Evolutionary conservation across 2,113 vertebrate species (phyloP).

Genomic region (Haplochromis burtoni): DNA sequence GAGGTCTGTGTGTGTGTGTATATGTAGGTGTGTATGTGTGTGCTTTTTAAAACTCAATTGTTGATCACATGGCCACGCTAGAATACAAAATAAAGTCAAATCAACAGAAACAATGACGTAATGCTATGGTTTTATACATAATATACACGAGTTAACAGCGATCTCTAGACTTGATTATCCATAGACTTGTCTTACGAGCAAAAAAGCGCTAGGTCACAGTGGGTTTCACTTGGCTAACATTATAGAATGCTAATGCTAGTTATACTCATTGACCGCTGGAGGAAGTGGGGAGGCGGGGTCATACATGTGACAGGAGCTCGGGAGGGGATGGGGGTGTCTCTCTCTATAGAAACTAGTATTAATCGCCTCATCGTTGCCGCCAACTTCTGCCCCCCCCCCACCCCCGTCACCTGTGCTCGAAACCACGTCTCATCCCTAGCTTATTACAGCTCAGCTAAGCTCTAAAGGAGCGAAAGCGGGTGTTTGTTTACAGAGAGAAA

Average conservation of each 20-base stretch:
- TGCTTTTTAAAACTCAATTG: constrained; percentile 30
- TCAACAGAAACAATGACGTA: constrained; percentile 56
- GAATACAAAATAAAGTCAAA: constrained; percentile 57
- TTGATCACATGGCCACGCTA: constrained; percentile 64
- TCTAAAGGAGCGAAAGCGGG: not conserved
- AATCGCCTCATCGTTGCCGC: not conserved
- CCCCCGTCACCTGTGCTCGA: not conserved
- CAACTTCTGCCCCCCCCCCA: not conserved
- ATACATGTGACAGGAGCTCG: constrained; percentile 24
- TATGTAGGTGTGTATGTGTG: not conserved
- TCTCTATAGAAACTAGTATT: constrained; percentile 34
- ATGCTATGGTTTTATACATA: constrained; percentile 69
- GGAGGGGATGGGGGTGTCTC: not conserved
- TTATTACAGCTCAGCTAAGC: not conserved
- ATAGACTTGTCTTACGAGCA: constrained; percentile 42
- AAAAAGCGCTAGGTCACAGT: constrained; percentile 63
- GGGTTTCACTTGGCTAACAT: constrained; percentile 56
- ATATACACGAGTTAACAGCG: constrained; percentile 67
- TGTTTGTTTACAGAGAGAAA: not conserved
- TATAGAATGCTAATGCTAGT: constrained; percentile 50
- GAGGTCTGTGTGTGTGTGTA: not conserved
- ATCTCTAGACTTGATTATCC: constrained; percentile 51
- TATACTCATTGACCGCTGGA: constrained; percentile 39
- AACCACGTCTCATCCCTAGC: constrained; percentile 16
- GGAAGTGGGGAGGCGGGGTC: not conserved